Evolutionary conservation across 1,140 invertebrate genomes (phyloP), one percentile per base, ranked within the genome.

Genomic region (Tetranychus urticae): DNA sequence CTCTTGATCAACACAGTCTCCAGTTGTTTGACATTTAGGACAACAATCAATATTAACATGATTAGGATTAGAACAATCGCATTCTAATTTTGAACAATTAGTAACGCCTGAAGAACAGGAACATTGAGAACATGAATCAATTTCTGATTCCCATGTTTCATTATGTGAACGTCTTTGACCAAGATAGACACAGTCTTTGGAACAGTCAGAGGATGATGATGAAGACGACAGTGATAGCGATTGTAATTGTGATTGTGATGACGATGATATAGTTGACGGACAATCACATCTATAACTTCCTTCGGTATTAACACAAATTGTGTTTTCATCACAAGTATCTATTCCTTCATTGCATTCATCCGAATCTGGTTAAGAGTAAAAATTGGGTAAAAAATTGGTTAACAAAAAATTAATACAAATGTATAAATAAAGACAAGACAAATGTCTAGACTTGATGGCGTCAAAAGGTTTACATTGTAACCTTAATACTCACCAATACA

Each of bases 251-350:
- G n/a, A 52, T 52, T 13, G n/a, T 2, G n/a, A 52, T 52, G 31
- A 6, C 8, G n/a, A n/a, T 2, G 12, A 31, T 39, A 6, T 10
- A 37, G 14, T 23, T 10, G 79, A 74, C 34, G 78, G 75, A 74
- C 89, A 94, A 5, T 78, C 73, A 71, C 89, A 94, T 58, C 79
- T 78, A 73, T 86, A 91, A 62, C 82, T 84, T 48, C 88, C 89
- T 61, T 79, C 79, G 37, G 85, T 85, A 75, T 93, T 93, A 62
- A 80, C 77, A 73, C 89, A 93, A 46, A 78, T 77, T 5, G 88
- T 86, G 70, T 86, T 79, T 58, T 76, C 69, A 36, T 84, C 84
- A 65, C 82, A 78, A 10, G 79, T 75, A 5, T 81, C 83, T 58
- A 83, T 83, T 66, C 80, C 77, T 65, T 12, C 78, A 75, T 67